A percentile compares a stretch with the other conserved stretches of the same genome.
Evolutionary conservation across 2,113 vertebrate genomes (phyloP).

Genomic region (Lycocorax pyrrhopterus): DNA sequence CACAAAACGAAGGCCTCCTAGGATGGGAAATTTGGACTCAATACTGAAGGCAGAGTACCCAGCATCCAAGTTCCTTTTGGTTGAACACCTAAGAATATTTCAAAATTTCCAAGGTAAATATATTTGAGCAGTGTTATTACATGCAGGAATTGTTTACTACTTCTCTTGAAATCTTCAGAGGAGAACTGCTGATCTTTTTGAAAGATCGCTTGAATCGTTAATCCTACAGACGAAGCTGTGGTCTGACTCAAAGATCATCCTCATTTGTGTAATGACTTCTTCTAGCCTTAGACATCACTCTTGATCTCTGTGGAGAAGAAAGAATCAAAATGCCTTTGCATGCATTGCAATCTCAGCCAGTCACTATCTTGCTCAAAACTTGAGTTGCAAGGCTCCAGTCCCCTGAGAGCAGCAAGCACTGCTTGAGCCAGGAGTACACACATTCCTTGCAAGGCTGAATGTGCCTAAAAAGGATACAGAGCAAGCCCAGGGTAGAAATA

Average conservation of each 20-base stretch:
- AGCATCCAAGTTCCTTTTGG: not conserved
- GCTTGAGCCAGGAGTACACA: not conserved
- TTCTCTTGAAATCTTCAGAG: not conserved
- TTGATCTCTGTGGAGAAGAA: not conserved
- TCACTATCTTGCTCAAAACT: not conserved
- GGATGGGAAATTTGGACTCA: not conserved
- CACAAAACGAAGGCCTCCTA: not conserved
- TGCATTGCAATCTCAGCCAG: not conserved
- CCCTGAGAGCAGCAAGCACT: not conserved
- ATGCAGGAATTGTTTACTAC: not conserved
- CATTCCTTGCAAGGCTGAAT: conserved; percentile 18
- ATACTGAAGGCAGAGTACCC: not conserved
- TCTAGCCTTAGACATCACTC: not conserved
- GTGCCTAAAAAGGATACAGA: conserved; percentile 61
- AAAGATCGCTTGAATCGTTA: not conserved
- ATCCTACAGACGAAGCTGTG: not conserved
- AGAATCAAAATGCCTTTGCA: not conserved
- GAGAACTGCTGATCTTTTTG: not conserved
- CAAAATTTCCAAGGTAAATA: not conserved
- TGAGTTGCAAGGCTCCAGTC: not conserved
- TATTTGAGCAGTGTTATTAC: not conserved
- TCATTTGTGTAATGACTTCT: not conserved
- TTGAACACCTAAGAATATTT: not conserved
- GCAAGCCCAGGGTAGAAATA: conserved; percentile 20
- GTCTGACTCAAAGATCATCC: not conserved